Percentiles rank a stretch among this genome's conserved stretches.
phyloP scores from a whole-genome alignment of 2,113 vertebrate species.

The Heterotis niloticus region DNA sequence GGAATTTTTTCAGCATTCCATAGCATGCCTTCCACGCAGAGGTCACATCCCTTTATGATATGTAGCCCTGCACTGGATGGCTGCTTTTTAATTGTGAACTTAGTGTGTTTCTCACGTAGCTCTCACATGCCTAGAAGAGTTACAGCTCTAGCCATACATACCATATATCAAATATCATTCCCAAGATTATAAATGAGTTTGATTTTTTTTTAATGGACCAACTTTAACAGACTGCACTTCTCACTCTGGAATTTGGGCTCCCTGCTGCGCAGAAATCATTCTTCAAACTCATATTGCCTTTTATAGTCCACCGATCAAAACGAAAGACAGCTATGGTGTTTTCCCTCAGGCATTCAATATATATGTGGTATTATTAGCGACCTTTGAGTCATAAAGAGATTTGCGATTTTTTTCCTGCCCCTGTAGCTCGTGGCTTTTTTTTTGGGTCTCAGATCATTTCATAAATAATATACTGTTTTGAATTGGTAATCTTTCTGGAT shows the following conservation, averaged over 20 bases:
- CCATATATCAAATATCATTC: background rate
- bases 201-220: slow-evolving; percentile 1
- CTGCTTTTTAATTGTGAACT: background rate
- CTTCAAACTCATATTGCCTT: slow-evolving; percentile 2
- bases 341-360: background rate
- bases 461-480: background rate
- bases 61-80: background rate
- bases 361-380: background rate
- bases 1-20: background rate
- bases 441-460: background rate
- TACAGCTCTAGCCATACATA: background rate
- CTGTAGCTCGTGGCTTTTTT: background rate
- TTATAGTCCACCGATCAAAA: slow-evolving; percentile 5
- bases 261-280: background rate
- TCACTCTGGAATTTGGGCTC: background rate
- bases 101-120: background rate
- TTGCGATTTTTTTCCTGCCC: background rate
- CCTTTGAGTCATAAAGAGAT: background rate
- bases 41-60: background rate
- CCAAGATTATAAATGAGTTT: slow-evolving; percentile 7
- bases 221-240: background rate
- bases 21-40: background rate
- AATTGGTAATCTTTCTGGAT: background rate
- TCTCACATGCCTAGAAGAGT: background rate
- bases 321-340: background rate